Evolutionary conservation across 2,113 vertebrate species (phyloP).

Genomic region (Syngnathoides biaculeatus): DNA sequence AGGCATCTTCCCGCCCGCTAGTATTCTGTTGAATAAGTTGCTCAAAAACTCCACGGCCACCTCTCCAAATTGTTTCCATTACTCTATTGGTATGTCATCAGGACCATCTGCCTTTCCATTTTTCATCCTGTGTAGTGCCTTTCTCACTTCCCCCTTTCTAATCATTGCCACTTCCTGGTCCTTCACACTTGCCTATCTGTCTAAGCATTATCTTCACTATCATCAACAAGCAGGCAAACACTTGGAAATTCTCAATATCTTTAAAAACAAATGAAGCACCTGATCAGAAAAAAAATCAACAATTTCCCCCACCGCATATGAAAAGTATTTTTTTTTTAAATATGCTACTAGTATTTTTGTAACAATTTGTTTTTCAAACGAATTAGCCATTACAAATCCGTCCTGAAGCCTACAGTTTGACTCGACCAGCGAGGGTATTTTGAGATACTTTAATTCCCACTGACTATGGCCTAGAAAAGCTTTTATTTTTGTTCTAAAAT

Average conservation of each 20-base stretch:
- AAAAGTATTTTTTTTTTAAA: constrained; percentile 22
- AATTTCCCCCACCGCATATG: not conserved
- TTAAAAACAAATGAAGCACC: not conserved
- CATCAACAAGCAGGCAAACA: not conserved
- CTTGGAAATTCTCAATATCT: not conserved
- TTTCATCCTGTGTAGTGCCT: too few species aligned
- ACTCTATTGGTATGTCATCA: too few species aligned
- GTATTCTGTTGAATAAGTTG: too few species aligned
- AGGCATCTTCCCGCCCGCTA: too few species aligned
- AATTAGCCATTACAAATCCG: constrained; percentile 10
- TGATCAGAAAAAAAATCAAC: not conserved
- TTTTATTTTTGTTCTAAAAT: constrained; percentile 5
- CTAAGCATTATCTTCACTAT: not conserved
- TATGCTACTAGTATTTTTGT: not conserved
- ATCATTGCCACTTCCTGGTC: too few species aligned
- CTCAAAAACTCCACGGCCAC: too few species aligned
- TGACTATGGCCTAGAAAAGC: not conserved
- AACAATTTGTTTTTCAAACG: not conserved
- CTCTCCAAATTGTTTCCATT: too few species aligned
- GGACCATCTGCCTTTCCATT: too few species aligned
- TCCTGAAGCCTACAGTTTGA: not conserved
- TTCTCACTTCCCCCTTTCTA: too few species aligned
- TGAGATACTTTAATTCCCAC: constrained; percentile 8
- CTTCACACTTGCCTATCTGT: too few species aligned
- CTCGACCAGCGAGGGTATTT: not conserved